Evolutionary conservation across 2,113 vertebrate genomes (phyloP), one percentile per base, ranked within the genome.

Genomic region (Aplodontia rufa): DNA sequence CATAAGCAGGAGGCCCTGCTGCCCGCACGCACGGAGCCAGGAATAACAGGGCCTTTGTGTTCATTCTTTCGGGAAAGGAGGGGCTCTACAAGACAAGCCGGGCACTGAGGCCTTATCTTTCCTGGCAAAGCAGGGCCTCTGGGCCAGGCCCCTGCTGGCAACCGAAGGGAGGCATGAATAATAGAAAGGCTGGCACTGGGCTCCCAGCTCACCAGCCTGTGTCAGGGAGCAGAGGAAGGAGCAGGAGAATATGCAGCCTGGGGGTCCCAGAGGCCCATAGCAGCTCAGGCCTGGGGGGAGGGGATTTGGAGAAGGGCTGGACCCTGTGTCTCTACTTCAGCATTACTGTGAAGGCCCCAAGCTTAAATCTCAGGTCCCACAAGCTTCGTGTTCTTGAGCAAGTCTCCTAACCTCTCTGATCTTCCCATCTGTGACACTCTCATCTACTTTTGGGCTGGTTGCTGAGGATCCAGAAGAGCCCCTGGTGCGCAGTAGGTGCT

Each of bases 1-100:
- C 98, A 93, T 53, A 91, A 97, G 96, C 92, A 97, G 91, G 82
- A 53, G 93, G 97, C 95, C 98, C 96, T 90, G 75, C 81, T 94
- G 96, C 83, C 84, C 55, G 84, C 49, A 2, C 60, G 71, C 74
- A 30, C n/a, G 8, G 28, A 28, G 60, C 66, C 51, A 32, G 93
- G 81, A 94, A 91, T 97, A 98, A 94, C 81, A 92, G 91, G 91
- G 92, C 60, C 30, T 89, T 97, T 87, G 68, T 97, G 91, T 17
- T 17, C 47, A 60, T 16, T 64, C 95, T 72, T 75, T 22, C 0
- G 47, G 84, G 78, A 90, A 42, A 19, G 3, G 69, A 83, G 83
- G 62, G 64, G 42, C 20, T 12, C 22, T 9, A 20, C 49, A 20
- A 51, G 80, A 24, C 9, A 30, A 85, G 78, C 37, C 91, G 80